Percentiles rank a stretch among this genome's conserved stretches.
Evolutionary conservation across 1,140 invertebrate species (phyloP).

Genomic region (Lordiphosa clarofinis): DNA sequence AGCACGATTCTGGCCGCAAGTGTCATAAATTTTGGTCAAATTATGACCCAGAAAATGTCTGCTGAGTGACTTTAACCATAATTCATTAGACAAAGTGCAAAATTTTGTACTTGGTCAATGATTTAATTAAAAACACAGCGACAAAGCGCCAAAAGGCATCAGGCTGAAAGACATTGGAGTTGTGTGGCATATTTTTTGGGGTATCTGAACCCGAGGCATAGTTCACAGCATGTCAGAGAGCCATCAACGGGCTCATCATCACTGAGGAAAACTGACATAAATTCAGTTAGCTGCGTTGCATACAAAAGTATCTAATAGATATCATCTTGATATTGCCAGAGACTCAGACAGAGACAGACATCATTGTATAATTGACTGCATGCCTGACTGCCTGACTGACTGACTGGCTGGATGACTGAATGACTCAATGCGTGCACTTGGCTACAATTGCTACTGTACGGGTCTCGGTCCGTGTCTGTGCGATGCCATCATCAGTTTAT

Average conservation of each 20-base stretch:
- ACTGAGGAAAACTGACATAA: constrained; percentile 58
- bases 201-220: constrained; percentile 4
- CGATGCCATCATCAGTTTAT: constrained; percentile 28
- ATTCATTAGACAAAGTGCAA: constrained; percentile 27
- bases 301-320: constrained; percentile 71
- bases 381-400: constrained; percentile 34
- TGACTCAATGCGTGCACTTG: constrained; percentile 60
- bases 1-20: constrained; percentile 41
- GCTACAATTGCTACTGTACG: constrained; percentile 40
- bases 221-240: constrained; percentile 49
- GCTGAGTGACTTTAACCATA: constrained; percentile 33
- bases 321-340: constrained; percentile 44
- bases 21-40: constrained; percentile 61
- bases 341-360: constrained; percentile 25
- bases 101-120: constrained; percentile 25
- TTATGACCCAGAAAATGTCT: constrained; percentile 39
- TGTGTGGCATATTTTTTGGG: not conserved
- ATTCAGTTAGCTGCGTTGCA: constrained; percentile 71
- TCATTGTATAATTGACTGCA: constrained; percentile 71
- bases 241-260: constrained; percentile 24
- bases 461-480: constrained; percentile 10
- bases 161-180: constrained; percentile 4
- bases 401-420: constrained; percentile 23
- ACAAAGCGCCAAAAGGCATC: constrained; percentile 23
- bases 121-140: constrained; percentile 68